Conservation (phyloP, 2,888 invertebrate genomes). For the Papilio elwesi region DNA sequence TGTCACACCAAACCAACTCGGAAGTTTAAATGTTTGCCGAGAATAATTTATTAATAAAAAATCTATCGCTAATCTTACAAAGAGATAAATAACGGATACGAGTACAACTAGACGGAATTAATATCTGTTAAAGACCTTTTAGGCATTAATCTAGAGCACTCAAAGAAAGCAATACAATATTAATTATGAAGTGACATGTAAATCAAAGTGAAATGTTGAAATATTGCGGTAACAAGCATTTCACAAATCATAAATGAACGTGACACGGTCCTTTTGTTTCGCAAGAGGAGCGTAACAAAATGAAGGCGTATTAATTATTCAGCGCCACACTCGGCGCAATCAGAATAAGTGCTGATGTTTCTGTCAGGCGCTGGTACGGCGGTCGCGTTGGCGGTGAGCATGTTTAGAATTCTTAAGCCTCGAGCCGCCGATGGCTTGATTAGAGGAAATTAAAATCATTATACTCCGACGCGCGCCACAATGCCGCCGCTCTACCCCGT, state of each 20-base stretch:
- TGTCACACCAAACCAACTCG: too few relatives aligned
- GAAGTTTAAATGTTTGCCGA: too few relatives aligned
- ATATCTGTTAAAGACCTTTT: background rate
- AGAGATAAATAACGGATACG: too few relatives aligned
- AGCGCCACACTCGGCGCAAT: conserved; percentile 83
- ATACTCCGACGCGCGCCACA: conserved; percentile 78
- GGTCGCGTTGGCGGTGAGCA: conserved; percentile 63
- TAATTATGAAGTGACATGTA: conserved; percentile 3
- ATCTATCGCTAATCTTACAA: too few relatives aligned
- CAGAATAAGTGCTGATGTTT: conserved; percentile 84
- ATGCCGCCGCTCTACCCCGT: conserved; percentile 70
- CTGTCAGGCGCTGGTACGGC: conserved; percentile 70
- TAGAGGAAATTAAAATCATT: conserved; percentile 85
- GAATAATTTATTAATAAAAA: too few relatives aligned
- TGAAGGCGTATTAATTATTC: conserved; percentile 84
- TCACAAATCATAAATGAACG: conserved; percentile 72
- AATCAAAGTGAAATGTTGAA: conserved; percentile 43
- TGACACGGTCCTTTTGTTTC: conserved; percentile 73
- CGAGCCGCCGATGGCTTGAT: conserved; percentile 81
- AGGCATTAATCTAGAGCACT: background rate
- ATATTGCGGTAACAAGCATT: conserved; percentile 46
- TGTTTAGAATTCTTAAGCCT: conserved; percentile 84
- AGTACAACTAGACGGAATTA: background rate
- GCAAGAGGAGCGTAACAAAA: conserved; percentile 68
- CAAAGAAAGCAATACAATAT: background rate